Evolutionary conservation across 2,888 invertebrate species (phyloP).

Genomic region (Zygogramma bicolorata): DNA sequence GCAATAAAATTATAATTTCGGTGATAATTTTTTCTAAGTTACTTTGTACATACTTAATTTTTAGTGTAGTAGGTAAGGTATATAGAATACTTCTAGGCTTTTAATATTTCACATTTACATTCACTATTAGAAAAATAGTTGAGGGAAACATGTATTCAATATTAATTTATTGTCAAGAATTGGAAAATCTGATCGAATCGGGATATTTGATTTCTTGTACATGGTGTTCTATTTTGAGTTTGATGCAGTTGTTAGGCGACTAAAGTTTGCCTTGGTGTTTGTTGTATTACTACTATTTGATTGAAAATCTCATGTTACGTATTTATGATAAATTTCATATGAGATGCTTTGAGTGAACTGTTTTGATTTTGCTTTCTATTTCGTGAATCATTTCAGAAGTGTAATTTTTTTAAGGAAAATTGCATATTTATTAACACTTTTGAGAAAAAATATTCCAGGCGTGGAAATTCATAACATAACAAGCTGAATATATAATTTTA

Average conservation of each 20-base stretch:
- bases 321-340: too few species aligned
- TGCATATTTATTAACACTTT: too few species aligned
- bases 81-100: conserved; percentile 4
- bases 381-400: too few species aligned
- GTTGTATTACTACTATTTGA: too few species aligned
- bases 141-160: not conserved
- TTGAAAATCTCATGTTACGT: too few species aligned
- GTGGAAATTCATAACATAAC: too few species aligned
- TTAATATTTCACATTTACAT: conserved; percentile 5
- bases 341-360: too few species aligned
- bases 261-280: too few species aligned
- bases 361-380: too few species aligned
- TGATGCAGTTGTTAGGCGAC: not conserved
- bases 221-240: not conserved
- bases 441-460: too few species aligned
- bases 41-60: conserved; percentile 11
- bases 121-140: conserved; percentile 2
- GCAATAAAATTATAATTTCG: not conserved
- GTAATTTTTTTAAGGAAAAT: too few species aligned
- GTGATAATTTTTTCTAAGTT: not conserved
- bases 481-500: too few species aligned
- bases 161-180: not conserved
- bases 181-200: not conserved
- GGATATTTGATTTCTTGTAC: not conserved
- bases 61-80: conserved; percentile 2